Base-by-base conservation (phyloP, 1,140 invertebrate genomes). In the Archivesica marissinica region DNA sequence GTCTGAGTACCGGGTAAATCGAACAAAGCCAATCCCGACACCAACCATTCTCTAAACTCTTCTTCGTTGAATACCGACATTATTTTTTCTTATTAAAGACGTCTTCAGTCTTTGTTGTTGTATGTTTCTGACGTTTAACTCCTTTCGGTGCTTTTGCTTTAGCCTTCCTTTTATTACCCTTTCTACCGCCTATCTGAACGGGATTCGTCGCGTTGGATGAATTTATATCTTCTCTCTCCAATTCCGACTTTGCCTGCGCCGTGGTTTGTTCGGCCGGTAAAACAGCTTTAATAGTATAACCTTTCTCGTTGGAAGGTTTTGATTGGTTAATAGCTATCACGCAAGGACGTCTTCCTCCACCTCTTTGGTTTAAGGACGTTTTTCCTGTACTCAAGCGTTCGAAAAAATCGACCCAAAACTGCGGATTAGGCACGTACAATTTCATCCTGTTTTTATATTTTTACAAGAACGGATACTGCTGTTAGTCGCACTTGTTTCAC, bases 191-290 rank as follows among this genome's bases (percentile, higher is more conserved):
- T 25, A n/a, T 39, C 30, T 70, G 66, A 70, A 70, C 6, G 35
- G 41, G 38, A 25, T 70, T 41, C 7, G 25, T 38, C 1, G 41
- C 66, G 25, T 23, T 70, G 2, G 66, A n/a, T 35, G 66, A 38
- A 39, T 9, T 70, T 39, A 39, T 70, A 70, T 70, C 66, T 23
- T 70, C 33, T 25, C 66, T 70, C 66, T 70, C 33, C 23, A 70
- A 38, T 23, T 86, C 76, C 25, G 23, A 44, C 68, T 86, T 79
- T 28, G 72, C 85, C 30, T 68, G 70, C n/a, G 80, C 78, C 30
- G 54, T 72, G 38, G 47, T 82, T 77, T 86, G 85, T 70, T 86
- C 77, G 11, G 50, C 33, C 23, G 85, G 85, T 33, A 79, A 81
- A 17, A 86, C 72, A 17, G 79, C 38, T 28, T 86, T 30, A 20